These are phyloP conservation scores for Stylophora pistillata DNA, from an alignment of 64 coral and sea anemone genomes.

Conservation along the genomic window DNA sequence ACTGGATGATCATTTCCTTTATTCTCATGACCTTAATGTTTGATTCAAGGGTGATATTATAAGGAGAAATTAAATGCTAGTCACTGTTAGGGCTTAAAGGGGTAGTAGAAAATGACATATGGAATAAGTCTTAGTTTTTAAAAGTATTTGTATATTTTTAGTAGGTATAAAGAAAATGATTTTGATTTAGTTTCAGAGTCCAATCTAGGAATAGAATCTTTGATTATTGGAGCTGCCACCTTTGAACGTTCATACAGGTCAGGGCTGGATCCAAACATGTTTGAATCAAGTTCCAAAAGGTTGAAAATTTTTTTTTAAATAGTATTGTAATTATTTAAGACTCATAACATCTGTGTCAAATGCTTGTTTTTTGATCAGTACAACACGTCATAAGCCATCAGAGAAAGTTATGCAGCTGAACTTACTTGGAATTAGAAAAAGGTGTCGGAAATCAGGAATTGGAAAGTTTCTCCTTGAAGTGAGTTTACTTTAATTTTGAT, in stretches of 20 bases:
- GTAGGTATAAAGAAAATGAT: background rate
- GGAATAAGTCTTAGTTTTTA: background rate
- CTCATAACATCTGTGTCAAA: too few species aligned
- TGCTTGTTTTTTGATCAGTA: background rate
- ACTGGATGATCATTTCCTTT: too few species aligned
- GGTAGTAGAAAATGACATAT: too few species aligned
- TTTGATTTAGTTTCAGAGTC: slow-evolving; percentile 29
- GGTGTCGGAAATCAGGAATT: slow-evolving; percentile 82
- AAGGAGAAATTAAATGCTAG: too few species aligned
- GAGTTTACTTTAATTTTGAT: background rate
- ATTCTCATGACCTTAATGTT: too few species aligned
- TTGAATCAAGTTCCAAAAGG: background rate
- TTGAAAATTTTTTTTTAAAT: background rate
- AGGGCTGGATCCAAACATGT: background rate
- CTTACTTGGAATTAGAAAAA: slow-evolving; percentile 77
- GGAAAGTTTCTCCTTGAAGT: slow-evolving; percentile 78
- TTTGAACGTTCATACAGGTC: slow-evolving; percentile 65
- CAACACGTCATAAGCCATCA: slow-evolving; percentile 44
- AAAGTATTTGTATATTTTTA: background rate
- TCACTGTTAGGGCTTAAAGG: too few species aligned
- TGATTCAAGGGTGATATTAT: too few species aligned
- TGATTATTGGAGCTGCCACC: slow-evolving; percentile 59
- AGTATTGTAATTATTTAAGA: too few species aligned
- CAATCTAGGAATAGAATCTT: slow-evolving; percentile 46
- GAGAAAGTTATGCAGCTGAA: slow-evolving; percentile 86